phyloP scores from a whole-genome alignment of 2,113 vertebrate genomes.

The Alaudala cheleensis region DNA sequence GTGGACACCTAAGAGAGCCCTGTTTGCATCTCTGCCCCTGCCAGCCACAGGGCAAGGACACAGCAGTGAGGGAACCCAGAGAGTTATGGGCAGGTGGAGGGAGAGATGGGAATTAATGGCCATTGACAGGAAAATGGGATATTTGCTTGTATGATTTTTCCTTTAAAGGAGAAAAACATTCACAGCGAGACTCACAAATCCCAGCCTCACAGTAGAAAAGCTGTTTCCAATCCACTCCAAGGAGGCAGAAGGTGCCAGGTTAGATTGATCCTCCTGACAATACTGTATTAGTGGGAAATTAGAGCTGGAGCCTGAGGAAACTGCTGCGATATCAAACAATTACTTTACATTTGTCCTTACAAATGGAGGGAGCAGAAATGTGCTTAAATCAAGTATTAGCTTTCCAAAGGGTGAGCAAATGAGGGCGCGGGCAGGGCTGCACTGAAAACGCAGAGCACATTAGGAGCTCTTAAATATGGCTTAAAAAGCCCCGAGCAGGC shows the following conservation, averaged over 20 bases:
- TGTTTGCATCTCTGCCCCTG: not conserved
- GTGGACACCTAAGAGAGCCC: not conserved
- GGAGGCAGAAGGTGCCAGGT: slow-evolving; percentile 45
- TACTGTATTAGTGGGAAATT: slow-evolving; percentile 45
- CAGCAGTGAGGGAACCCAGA: not conserved
- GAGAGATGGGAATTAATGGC: not conserved
- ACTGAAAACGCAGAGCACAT: not conserved
- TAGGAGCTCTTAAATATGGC: not conserved
- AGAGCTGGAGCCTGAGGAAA: slow-evolving; percentile 53
- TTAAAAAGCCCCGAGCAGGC: not conserved
- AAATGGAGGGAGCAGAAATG: slow-evolving; percentile 40
- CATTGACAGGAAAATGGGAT: not conserved
- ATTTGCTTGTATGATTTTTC: slow-evolving; percentile 30
- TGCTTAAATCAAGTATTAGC: slow-evolving; percentile 41
- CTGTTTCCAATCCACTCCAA: slow-evolving; percentile 40
- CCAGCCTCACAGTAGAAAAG: not conserved
- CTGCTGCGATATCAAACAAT: slow-evolving; percentile 48
- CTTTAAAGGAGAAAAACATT: slow-evolving; percentile 42
- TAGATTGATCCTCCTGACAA: slow-evolving; percentile 52
- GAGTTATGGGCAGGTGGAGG: not conserved
- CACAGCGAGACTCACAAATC: not conserved
- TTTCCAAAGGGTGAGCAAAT: slow-evolving; percentile 43
- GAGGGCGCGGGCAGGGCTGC: not conserved
- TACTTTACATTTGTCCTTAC: slow-evolving; percentile 60
- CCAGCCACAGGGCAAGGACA: not conserved